phyloP scores from a whole-genome alignment of 2,797 vertebrate genomes.

The Benthosema pterotum region DNA sequence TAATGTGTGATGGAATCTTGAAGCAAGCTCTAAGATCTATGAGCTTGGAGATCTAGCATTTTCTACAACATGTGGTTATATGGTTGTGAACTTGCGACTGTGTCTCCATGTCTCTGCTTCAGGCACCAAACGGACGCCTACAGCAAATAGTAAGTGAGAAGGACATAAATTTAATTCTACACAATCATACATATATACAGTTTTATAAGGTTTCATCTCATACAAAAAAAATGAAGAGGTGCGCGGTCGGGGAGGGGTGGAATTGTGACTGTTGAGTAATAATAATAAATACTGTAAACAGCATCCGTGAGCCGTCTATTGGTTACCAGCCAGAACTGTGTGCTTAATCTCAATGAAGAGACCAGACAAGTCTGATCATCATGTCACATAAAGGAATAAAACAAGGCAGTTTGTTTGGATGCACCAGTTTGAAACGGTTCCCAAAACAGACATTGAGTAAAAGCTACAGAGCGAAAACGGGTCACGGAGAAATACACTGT shows the following conservation, averaged over 20 bases:
- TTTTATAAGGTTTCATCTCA: constrained; percentile 78
- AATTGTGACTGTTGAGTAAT: constrained; percentile 49
- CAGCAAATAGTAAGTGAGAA: constrained; percentile 60
- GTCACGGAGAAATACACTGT: constrained; percentile 40
- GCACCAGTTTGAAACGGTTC: constrained; percentile 19
- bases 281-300: constrained; percentile 69
- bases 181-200: constrained; percentile 84
- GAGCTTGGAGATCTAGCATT: no score
- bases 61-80: no score
- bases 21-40: no score
- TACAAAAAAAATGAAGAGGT: constrained; percentile 81
- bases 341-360: constrained; percentile 55
- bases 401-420: constrained; percentile 51
- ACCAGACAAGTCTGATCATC: constrained; percentile 31
- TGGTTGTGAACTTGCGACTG: no score
- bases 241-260: constrained; percentile 12
- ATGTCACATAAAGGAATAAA: constrained; percentile 48
- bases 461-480: constrained; percentile 20
- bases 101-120: no score
- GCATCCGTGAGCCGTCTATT: constrained; percentile 31
- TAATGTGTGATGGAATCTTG: no score
- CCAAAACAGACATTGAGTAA: constrained; percentile 32
- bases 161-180: constrained; percentile 81
- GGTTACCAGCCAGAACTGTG: constrained; percentile 51
- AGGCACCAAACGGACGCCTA: constrained; percentile 17